Percentiles rank a stretch among this genome's conserved stretches.
These are phyloP conservation scores for Chrysomela aeneicollis DNA, from an alignment of 2,888 invertebrate genomes.

Conservation along the genomic window DNA sequence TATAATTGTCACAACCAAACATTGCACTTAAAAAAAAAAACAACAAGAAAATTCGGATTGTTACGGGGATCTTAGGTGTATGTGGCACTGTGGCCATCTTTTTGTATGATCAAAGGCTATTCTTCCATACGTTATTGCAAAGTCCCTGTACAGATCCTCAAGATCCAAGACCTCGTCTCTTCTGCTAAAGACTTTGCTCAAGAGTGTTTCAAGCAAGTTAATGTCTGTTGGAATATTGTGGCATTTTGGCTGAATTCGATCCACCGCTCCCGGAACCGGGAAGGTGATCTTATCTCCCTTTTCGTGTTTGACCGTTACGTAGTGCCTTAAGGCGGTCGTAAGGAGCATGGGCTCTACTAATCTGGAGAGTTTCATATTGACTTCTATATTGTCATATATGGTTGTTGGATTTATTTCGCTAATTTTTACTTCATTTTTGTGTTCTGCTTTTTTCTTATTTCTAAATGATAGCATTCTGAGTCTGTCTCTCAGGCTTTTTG, in stretches of 20 bases:
- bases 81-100: too few relatives aligned
- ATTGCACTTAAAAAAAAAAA: too few relatives aligned
- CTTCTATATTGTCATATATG: conserved; percentile 10
- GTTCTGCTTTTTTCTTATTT: not conserved
- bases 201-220: not conserved
- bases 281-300: too few relatives aligned
- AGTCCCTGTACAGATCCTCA: not conserved
- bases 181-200: not conserved
- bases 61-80: too few relatives aligned
- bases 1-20: too few relatives aligned
- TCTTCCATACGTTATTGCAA: not conserved
- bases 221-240: conserved; percentile 4
- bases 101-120: too few relatives aligned
- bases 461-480: conserved; percentile 5
- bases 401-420: not conserved
- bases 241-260: conserved; percentile 5
- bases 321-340: too few relatives aligned
- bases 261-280: too few relatives aligned
- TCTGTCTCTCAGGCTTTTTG: not conserved
- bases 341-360: not conserved
- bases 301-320: too few relatives aligned
- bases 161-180: not conserved
- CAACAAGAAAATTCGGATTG: too few relatives aligned
- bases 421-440: not conserved
- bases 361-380: not conserved